phyloP scores from a whole-genome alignment of 1,140 invertebrate species.

The Alviniconcha marisindica region DNA sequence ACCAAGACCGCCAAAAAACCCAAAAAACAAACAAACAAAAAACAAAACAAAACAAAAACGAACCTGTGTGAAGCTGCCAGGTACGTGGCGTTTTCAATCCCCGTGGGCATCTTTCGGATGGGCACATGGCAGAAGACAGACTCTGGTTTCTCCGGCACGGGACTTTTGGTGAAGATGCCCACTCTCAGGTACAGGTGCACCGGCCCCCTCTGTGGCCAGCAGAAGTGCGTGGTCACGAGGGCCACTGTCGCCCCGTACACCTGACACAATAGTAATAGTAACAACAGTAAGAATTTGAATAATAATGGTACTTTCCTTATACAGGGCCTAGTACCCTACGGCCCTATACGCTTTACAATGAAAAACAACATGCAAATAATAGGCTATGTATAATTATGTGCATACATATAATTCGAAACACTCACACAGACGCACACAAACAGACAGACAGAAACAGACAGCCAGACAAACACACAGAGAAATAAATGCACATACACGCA shows the following conservation, averaged over 20 bases:
- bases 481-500: neutral
- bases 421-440: neutral
- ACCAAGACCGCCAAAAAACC: neutral
- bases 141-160: slow-evolving; percentile 71
- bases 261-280: neutral
- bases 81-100: slow-evolving; percentile 62
- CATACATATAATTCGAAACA: neutral
- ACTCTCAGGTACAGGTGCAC: slow-evolving; percentile 50
- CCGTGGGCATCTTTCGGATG: slow-evolving; percentile 62
- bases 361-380: neutral
- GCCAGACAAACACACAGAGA: neutral
- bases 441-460: neutral
- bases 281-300: neutral
- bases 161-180: slow-evolving; percentile 60
- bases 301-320: too few relatives aligned
- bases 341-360: too few relatives aligned
- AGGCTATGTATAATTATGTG: neutral
- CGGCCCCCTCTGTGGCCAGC: slow-evolving; percentile 44
- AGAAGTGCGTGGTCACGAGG: slow-evolving; percentile 35
- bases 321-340: too few relatives aligned
- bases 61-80: slow-evolving; percentile 72
- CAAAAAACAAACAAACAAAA: neutral
- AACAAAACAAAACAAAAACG: slow-evolving; percentile 31
- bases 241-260: slow-evolving; percentile 19
- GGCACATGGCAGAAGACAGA: slow-evolving; percentile 71